Evolutionary conservation across 2,797 vertebrate species (phyloP), one percentile per base, ranked within the genome.

Genomic region (Distichodus sexfasciatus): DNA sequence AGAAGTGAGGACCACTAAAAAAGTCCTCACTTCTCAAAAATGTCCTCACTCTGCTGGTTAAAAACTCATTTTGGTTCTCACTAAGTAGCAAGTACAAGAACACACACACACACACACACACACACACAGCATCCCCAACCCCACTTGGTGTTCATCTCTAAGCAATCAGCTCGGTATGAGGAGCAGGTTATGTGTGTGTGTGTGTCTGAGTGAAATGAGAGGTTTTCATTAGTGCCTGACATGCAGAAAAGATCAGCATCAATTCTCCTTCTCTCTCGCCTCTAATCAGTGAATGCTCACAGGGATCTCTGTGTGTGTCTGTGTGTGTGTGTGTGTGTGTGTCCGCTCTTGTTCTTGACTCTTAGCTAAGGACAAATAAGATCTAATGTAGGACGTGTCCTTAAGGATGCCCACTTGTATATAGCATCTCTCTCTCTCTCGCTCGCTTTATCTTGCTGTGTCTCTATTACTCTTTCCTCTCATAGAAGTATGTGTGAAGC

Each of bases 191-290:
- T 89, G 80, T 85, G 75, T 85, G 77, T 87, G 86, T 86, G 85
- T 89, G 80, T 85, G 75, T 85, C 78, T 87, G 86, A 87, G 88
- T 88, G 82, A 84, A 81, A 83, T 83, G 84, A 90, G 86, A 88
- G 86, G 79, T 85, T 87, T 86, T 89, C 85, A 88, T 90, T 85
- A 86, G 85, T 14, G 72, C 77, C 81, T 85, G 86, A 88, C 86
- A 86, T 85, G 81, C 86, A 83, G 86, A 85, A 86, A 86, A 83
- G 81, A 76, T 82, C 69, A 51, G 24, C 69, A 77, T 76, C 75
- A 53, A 59, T 29, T 53, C 21, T 38, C 23, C 19, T 15, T 17
- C 15, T 53, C 35, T 23, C 47, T 29, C 47, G 17, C 66, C 59
- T 61, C 50, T 59, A 61, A 60, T 69, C 66, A 48, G 26, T 38